Percentiles rank a stretch among this genome's conserved stretches.
phyloP scores from a whole-genome alignment of 2,113 vertebrate genomes.

The Vidua macroura region DNA sequence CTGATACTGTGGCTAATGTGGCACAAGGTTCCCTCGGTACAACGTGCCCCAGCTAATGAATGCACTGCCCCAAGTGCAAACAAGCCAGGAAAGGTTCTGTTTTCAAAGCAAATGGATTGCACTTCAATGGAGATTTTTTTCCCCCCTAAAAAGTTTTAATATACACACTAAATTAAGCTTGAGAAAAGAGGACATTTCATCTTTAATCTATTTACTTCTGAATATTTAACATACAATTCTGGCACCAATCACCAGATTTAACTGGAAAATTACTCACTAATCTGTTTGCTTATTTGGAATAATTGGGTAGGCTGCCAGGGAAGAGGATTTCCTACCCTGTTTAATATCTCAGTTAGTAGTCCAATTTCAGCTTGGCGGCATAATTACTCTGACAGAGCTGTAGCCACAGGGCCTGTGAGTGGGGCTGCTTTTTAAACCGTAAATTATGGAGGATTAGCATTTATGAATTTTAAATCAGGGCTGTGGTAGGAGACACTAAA shows the following conservation, averaged over 20 bases:
- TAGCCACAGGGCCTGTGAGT: slow-evolving; percentile 99
- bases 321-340: slow-evolving; percentile 96
- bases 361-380: slow-evolving; percentile 98
- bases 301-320: slow-evolving; percentile 98
- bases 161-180: slow-evolving; percentile 84
- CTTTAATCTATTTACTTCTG: slow-evolving; percentile 97
- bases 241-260: slow-evolving; percentile 95
- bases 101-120: slow-evolving; percentile 65
- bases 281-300: slow-evolving; percentile 99
- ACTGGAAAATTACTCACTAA: slow-evolving; percentile 99
- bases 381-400: slow-evolving; percentile 99
- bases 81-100: slow-evolving; percentile 49
- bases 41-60: slow-evolving; percentile 50
- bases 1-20: slow-evolving; percentile 45
- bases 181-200: slow-evolving; percentile 82
- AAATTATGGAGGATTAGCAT: slow-evolving; percentile 99
- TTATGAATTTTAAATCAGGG: slow-evolving; percentile 99
- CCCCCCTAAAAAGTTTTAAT: slow-evolving; percentile 78
- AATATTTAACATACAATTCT: slow-evolving; percentile 92
- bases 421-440: slow-evolving; percentile 99
- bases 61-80: slow-evolving; percentile 58
- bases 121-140: slow-evolving; percentile 67
- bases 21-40: slow-evolving; percentile 46
- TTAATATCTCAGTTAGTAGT: slow-evolving; percentile 98
- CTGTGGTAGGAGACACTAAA: slow-evolving; percentile 99